Evolutionary conservation across 1,140 invertebrate species (phyloP).

Genomic region (Camponotus pennsylvanicus): DNA sequence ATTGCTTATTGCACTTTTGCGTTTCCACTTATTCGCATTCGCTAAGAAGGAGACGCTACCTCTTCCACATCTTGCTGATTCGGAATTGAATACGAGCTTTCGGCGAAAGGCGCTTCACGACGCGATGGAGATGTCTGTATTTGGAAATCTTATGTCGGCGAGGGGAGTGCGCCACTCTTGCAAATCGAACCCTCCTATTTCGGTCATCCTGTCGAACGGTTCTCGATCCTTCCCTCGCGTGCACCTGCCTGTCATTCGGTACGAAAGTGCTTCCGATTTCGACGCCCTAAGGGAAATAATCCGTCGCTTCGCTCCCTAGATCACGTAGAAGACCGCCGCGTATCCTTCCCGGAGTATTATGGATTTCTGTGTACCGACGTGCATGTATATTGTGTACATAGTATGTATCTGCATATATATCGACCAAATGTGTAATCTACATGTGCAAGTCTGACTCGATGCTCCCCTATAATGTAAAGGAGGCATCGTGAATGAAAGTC

Average conservation of each 20-base stretch:
- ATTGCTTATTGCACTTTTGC: not conserved
- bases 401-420: constrained; percentile 41
- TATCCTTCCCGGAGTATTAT: constrained; percentile 67
- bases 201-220: constrained; percentile 27
- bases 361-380: constrained; percentile 60
- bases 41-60: constrained; percentile 1
- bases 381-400: constrained; percentile 35
- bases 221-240: constrained; percentile 32
- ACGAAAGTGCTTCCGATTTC: constrained; percentile 63
- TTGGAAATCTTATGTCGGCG: constrained; percentile 11
- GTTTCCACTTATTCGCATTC: constrained; percentile 2
- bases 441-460: constrained; percentile 49
- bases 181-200: constrained; percentile 53
- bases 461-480: constrained; percentile 44
- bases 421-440: constrained; percentile 35
- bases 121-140: constrained; percentile 4
- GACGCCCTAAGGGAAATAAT: constrained; percentile 64
- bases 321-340: constrained; percentile 59
- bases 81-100: constrained; percentile 32
- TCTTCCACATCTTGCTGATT: too few relatives aligned
- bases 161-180: constrained; percentile 14
- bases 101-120: not conserved
- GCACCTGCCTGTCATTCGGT: constrained; percentile 52
- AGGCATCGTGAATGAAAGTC: constrained; percentile 45
- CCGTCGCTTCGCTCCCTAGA: constrained; percentile 59